Percentiles rank a stretch among this genome's conserved stretches.
Evolutionary conservation across 1,140 invertebrate species (phyloP).

Genomic region (Acromyrmex heyeri): DNA sequence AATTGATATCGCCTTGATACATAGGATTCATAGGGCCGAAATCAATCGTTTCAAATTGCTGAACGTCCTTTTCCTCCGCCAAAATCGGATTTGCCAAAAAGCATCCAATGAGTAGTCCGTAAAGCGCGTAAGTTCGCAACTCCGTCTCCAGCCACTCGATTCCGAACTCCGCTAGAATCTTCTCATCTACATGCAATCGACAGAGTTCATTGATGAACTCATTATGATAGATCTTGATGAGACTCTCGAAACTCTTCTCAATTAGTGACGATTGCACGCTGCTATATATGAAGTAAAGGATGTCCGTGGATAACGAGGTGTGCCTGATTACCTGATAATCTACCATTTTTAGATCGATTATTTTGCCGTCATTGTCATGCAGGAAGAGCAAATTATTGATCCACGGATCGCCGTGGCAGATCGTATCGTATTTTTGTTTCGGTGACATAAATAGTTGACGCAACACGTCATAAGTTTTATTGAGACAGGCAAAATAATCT

Average conservation of each 20-base stretch:
- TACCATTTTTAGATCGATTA: conserved; percentile 78
- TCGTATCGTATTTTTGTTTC: conserved; percentile 73
- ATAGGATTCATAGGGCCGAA: neutral
- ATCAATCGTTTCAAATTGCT: conserved; percentile 19
- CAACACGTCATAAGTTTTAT: conserved; percentile 57
- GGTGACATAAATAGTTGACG: conserved; percentile 22
- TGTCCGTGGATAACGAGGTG: conserved; percentile 77
- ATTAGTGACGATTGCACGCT: conserved; percentile 78
- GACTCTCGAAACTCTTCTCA: conserved; percentile 75
- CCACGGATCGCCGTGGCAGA: conserved; percentile 85
- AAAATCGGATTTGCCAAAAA: conserved; percentile 74
- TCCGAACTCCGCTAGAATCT: conserved; percentile 43
- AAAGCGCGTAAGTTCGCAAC: conserved; percentile 71
- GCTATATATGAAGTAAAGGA: conserved; percentile 82
- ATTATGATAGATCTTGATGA: conserved; percentile 79
- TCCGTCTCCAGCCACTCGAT: conserved; percentile 76
- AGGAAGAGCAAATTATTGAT: conserved; percentile 84
- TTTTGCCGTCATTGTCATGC: conserved; percentile 67
- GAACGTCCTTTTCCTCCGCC: conserved; percentile 60
- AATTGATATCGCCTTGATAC: neutral
- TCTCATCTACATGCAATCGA: conserved; percentile 38
- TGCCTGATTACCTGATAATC: conserved; percentile 83
- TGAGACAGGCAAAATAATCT: neutral
- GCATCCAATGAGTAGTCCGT: conserved; percentile 76
- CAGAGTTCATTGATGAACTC: conserved; percentile 69